Percentiles rank a stretch among this genome's conserved stretches.
Evolutionary conservation across 2,797 vertebrate species (phyloP).

Genomic region (Cossypha polioptera): DNA sequence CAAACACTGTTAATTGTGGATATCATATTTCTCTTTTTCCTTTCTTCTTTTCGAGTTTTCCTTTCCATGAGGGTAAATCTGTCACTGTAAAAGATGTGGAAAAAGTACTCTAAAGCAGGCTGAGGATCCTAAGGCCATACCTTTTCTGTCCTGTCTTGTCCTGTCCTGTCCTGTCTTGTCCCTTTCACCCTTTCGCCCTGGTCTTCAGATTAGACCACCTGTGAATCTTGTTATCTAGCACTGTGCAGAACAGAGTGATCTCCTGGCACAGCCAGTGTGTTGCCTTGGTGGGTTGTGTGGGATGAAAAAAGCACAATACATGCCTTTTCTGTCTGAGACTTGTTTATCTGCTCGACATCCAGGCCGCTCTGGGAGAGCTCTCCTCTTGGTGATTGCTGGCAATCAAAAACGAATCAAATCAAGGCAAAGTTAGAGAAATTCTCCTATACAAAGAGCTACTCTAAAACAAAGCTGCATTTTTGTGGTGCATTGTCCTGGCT

Average conservation of each 20-base stretch:
- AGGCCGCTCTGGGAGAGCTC: background rate
- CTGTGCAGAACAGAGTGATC: background rate
- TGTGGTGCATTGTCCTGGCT: slow-evolving; percentile 42
- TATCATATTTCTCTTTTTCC: background rate
- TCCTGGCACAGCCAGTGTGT: slow-evolving; percentile 5
- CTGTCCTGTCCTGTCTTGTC: background rate
- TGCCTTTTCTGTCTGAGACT: background rate
- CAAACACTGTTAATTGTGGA: background rate
- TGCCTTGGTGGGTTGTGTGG: background rate
- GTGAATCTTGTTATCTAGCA: slow-evolving; percentile 8
- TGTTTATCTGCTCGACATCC: slow-evolving; percentile 17
- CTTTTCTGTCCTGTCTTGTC: background rate
- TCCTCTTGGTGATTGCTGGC: background rate
- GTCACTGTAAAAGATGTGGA: background rate
- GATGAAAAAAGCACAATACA: slow-evolving; percentile 37
- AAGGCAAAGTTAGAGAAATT: slow-evolving; percentile 35
- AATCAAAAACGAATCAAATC: slow-evolving; percentile 11
- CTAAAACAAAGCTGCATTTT: slow-evolving; percentile 47
- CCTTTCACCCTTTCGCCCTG: background rate
- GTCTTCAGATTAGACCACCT: background rate
- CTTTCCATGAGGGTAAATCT: background rate
- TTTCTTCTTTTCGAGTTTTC: background rate
- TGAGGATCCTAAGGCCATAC: background rate
- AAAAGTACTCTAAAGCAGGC: background rate
- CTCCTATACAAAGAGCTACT: slow-evolving; percentile 25